These are phyloP conservation scores for Rousettus leschenaultii DNA, from an alignment of 2,113 vertebrate genomes.

Conservation along the genomic window DNA sequence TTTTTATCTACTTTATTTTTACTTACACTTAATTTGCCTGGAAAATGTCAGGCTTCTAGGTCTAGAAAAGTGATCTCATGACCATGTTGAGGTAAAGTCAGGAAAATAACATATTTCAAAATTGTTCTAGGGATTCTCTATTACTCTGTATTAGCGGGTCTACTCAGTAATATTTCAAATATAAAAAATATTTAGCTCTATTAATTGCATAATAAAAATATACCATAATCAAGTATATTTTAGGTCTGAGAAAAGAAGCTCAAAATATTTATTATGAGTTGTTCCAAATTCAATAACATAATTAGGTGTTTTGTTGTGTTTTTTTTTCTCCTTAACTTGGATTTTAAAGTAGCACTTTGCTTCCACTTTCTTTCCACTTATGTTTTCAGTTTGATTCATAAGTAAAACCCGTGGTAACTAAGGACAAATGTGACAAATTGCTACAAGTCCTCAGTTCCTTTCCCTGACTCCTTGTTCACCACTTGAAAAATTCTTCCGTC, in stretches of 20 bases:
- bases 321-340: background rate
- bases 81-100: background rate
- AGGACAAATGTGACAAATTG: background rate
- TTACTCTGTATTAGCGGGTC: background rate
- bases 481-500: background rate
- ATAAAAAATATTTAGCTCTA: background rate
- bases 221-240: background rate
- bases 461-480: background rate
- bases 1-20: background rate
- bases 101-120: background rate
- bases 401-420: background rate
- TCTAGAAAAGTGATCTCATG: background rate
- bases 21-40: background rate
- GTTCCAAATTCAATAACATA: background rate
- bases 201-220: background rate
- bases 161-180: background rate
- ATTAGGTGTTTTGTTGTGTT: background rate
- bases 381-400: background rate
- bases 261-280: background rate
- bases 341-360: constrained; percentile 19
- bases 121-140: background rate
- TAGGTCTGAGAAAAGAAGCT: background rate
- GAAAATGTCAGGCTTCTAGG: background rate
- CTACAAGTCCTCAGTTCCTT: background rate
- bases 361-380: background rate